Conservation (phyloP, 2,113 vertebrate species). For the Morphnarchus princeps region DNA sequence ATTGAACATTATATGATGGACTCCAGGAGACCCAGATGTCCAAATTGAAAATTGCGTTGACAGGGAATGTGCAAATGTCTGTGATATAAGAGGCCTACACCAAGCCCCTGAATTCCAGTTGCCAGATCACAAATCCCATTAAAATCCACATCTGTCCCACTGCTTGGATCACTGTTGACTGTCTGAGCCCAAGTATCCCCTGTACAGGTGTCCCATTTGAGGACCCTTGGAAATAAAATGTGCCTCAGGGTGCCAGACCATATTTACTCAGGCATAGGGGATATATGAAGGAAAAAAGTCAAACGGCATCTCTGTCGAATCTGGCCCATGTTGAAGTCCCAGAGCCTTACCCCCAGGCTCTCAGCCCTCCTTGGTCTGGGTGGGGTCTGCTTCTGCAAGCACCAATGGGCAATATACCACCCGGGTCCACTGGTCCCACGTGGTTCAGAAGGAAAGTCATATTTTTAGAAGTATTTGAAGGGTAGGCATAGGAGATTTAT, state of each 20-base stretch:
- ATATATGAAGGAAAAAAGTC: not conserved
- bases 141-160: not conserved
- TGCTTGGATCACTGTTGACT: not conserved
- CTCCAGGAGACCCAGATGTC: not conserved
- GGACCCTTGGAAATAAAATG: not conserved
- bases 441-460: not conserved
- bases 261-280: not conserved
- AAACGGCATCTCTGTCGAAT: not conserved
- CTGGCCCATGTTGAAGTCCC: not conserved
- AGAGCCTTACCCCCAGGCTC: not conserved
- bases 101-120: not conserved
- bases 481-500: not conserved
- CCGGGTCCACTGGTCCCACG: fast-evolving
- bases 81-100: not conserved
- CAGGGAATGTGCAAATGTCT: not conserved
- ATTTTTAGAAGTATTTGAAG: not conserved
- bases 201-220: not conserved
- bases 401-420: not conserved
- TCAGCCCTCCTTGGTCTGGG: not conserved
- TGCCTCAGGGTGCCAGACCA: not conserved
- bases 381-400: not conserved
- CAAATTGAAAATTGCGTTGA: not conserved
- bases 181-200: not conserved
- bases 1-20: fast-evolving
- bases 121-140: not conserved